phyloP scores from a whole-genome alignment of 2,888 invertebrate species.

The Ctena decussata region DNA sequence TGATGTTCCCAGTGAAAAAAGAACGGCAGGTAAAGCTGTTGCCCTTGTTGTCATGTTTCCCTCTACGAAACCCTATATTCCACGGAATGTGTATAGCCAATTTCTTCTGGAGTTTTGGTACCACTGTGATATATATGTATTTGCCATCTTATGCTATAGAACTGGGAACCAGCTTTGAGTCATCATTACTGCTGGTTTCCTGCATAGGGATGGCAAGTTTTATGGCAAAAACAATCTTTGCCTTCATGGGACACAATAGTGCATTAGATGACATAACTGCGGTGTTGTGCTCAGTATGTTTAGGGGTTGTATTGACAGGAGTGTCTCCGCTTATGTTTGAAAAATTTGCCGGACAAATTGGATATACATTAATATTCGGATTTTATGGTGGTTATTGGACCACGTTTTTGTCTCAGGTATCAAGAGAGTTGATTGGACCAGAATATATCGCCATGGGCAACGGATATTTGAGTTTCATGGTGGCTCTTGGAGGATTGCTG shows the following conservation, averaged over 20 bases:
- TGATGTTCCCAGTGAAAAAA: conserved; percentile 76
- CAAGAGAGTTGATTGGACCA: conserved; percentile 81
- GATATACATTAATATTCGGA: conserved; percentile 83
- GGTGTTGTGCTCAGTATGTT: conserved; percentile 80
- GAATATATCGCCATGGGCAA: conserved; percentile 83
- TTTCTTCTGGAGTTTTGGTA: conserved; percentile 85
- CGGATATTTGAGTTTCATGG: conserved; percentile 83
- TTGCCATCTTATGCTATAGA: conserved; percentile 82
- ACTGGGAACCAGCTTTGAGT: conserved; percentile 76
- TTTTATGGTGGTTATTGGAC: conserved; percentile 86
- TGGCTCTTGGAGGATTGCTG: conserved; percentile 81
- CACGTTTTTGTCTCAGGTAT: conserved; percentile 82
- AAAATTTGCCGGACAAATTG: conserved; percentile 84
- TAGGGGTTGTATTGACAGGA: conserved; percentile 83
- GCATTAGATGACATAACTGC: conserved; percentile 83
- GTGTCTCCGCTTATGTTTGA: conserved; percentile 83
- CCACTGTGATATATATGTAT: conserved; percentile 83
- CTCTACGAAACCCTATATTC: conserved; percentile 82
- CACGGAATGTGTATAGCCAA: conserved; percentile 82
- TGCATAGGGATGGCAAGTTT: conserved; percentile 83
- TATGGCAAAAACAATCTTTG: conserved; percentile 80
- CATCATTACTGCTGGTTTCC: conserved; percentile 78
- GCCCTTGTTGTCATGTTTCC: conserved; percentile 80
- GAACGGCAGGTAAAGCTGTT: conserved; percentile 75
- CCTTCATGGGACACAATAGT: conserved; percentile 84